Base-by-base conservation (phyloP, 2,888 invertebrate genomes). In the Peribatodes rhomboidaria region DNA sequence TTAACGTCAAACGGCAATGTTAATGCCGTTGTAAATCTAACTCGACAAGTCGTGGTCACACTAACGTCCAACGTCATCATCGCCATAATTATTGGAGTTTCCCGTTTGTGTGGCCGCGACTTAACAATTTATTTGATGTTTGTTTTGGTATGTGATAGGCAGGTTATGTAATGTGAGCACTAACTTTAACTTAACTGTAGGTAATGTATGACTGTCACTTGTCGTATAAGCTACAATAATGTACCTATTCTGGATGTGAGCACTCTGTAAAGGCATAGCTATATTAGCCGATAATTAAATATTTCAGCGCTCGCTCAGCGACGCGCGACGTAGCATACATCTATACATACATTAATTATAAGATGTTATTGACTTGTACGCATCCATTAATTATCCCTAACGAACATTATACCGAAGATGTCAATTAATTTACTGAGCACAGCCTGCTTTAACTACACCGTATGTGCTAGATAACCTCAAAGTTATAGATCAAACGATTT, bases 371-470 rank as follows among this genome's bases (percentile, higher is more conserved):
- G 49, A 61, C 49, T 61, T 39, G 49, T 62, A 60, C 35, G 14
- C 46, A 58, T 68, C 61, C 61, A 67, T 63, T 67, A 63, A 67
- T 67, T 65, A 69, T 67, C 46, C 44, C 53, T 62, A 60, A 49
- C 62, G 56, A 68, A 60, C 64, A 64, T 65, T 57, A 68, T 50
- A 54, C 54, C 57, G 65, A 64, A 68, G 62, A 65, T 62, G 63
- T 65, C 55, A 68, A 72, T 72, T 70, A 70, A 68, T 68, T 61
- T 67, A 62, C 58, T 52, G 35, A 68, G 58, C 61, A 69, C 46
- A 67, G 44, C 20, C 63, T 68, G 56, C 53, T 42, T 61, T 65
- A 66, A 68, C 58, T 62, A 61, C 65, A 42, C 54, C 47, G 46
- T 50, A 50, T 44, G 44, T 37, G 11, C 13, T 22, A 52, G 52